These are phyloP conservation scores for Lanius collurio DNA, from an alignment of 2,113 vertebrate genomes.

Conservation along the genomic window DNA sequence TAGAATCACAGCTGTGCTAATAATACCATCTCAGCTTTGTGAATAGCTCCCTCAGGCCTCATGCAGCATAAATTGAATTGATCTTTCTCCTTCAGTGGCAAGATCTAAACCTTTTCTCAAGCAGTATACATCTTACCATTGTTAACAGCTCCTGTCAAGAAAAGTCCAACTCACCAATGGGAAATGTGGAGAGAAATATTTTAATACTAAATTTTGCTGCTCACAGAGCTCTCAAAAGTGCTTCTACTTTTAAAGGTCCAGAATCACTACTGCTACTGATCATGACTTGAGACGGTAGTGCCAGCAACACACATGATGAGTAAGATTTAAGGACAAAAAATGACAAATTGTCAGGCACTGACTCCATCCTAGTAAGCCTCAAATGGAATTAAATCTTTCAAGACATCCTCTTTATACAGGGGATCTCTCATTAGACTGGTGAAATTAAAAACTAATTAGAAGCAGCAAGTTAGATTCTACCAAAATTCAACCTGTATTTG, in stretches of 20 bases:
- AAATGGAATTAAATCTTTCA: neutral
- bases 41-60: neutral
- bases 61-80: neutral
- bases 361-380: neutral
- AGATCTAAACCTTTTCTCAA: neutral
- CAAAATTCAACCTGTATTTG: neutral
- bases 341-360: neutral
- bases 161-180: neutral
- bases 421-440: neutral
- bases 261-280: neutral
- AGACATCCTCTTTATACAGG: neutral
- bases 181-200: neutral
- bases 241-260: neutral
- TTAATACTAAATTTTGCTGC: neutral
- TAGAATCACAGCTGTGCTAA: neutral
- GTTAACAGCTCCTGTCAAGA: neutral
- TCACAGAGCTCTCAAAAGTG: neutral
- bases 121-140: neutral
- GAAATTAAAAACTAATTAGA: neutral
- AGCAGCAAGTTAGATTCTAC: neutral
- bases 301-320: neutral
- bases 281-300: neutral
- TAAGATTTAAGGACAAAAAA: neutral
- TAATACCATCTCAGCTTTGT: neutral
- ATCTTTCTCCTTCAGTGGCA: neutral